A percentile compares a stretch with the other conserved stretches of the same genome.
Evolutionary conservation across 1,140 invertebrate genomes (phyloP).

Genomic region (Mya arenaria): DNA sequence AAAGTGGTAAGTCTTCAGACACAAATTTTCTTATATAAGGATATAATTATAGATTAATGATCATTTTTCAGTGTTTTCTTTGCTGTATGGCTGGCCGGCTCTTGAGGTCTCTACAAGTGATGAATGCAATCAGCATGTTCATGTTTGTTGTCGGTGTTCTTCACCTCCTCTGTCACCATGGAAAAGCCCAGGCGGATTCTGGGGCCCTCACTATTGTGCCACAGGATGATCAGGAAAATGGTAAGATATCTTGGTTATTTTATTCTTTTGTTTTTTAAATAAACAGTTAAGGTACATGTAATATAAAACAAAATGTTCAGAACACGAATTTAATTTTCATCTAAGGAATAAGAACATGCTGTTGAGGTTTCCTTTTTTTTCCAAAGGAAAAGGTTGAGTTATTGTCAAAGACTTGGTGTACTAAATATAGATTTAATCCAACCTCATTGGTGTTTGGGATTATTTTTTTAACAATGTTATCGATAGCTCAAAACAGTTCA

Average conservation of each 20-base stretch:
- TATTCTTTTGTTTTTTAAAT: neutral
- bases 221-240: too few species aligned
- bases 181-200: constrained; percentile 13
- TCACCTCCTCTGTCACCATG: constrained; percentile 18
- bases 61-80: too few species aligned
- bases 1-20: too few species aligned
- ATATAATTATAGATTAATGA: too few species aligned
- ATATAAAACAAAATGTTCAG: neutral
- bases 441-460: too few species aligned
- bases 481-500: too few species aligned
- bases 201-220: constrained; percentile 55
- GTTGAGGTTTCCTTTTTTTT: too few species aligned
- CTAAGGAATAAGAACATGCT: neutral
- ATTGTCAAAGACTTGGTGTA: too few species aligned
- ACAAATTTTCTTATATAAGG: too few species aligned
- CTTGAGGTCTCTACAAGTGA: constrained; percentile 1
- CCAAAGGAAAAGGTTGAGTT: too few species aligned
- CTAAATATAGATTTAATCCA: too few species aligned
- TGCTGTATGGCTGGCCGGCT: neutral
- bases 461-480: too few species aligned
- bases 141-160: constrained; percentile 47
- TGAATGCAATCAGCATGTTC: constrained; percentile 37
- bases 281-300: neutral
- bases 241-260: constrained; percentile 48
- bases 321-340: neutral